phyloP scores from a whole-genome alignment of 2,797 vertebrate genomes.

The Setipinna tenuifilis region DNA sequence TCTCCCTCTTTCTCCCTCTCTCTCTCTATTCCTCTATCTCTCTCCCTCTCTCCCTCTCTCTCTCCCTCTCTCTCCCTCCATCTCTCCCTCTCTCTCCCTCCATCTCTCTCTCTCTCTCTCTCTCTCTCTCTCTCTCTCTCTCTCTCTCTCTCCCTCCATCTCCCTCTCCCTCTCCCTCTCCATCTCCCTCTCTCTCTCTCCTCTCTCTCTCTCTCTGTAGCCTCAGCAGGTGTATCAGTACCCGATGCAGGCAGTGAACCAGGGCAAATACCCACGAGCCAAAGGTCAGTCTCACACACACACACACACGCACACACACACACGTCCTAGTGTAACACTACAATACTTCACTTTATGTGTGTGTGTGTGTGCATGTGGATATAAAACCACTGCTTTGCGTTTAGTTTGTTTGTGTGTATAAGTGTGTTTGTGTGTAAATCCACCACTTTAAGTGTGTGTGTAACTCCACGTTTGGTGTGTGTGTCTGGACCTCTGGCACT shows the following conservation, averaged over 20 bases:
- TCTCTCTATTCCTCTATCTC: neutral
- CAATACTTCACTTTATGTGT: neutral
- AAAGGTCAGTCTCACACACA: conserved; percentile 75
- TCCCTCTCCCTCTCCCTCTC: neutral
- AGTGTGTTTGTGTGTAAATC: neutral
- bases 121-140: neutral
- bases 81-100: neutral
- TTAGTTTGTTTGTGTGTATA: neutral
- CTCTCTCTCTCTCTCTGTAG: conserved; percentile 59
- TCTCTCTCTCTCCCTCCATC: neutral
- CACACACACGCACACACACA: neutral
- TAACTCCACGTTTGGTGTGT: neutral
- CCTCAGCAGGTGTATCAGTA: conserved; percentile 88
- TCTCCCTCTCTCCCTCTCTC: neutral
- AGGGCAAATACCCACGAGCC: conserved; percentile 85
- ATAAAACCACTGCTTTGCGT: no score
- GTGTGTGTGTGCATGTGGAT: neutral
- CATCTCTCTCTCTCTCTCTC: neutral
- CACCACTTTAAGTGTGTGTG: neutral
- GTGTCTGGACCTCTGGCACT: no score
- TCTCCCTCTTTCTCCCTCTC: neutral
- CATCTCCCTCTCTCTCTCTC: conserved; percentile 11
- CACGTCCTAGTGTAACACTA: neutral
- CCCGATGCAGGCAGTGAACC: conserved; percentile 84
- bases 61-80: neutral